Evolutionary conservation across 1,140 invertebrate species (phyloP).

Genomic region (Reticulitermes speratus): DNA sequence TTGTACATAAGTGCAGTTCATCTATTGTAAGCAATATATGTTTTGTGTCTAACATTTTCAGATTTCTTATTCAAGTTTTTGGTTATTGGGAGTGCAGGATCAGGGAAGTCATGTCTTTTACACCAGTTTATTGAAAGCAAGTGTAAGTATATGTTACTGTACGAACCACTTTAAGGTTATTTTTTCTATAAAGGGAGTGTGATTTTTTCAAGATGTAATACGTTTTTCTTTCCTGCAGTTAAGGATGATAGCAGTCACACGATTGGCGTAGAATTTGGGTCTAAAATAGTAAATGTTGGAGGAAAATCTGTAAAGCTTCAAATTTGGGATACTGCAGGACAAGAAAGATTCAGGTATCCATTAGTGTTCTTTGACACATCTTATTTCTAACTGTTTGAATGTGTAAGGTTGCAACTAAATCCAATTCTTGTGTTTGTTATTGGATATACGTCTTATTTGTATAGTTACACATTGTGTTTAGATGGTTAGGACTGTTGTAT

Average conservation of each 20-base stretch:
- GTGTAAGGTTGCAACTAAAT: too few species aligned
- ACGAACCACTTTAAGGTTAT: neutral
- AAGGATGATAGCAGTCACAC: constrained; percentile 81
- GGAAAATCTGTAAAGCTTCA: constrained; percentile 82
- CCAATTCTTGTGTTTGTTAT: too few species aligned
- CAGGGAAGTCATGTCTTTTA: constrained; percentile 85
- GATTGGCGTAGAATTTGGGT: constrained; percentile 83
- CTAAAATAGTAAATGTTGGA: constrained; percentile 79
- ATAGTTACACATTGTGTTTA: neutral
- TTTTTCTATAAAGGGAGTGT: neutral
- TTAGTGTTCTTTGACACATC: neutral
- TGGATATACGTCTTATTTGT: too few species aligned
- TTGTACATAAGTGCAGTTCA: neutral
- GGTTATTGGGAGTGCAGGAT: constrained; percentile 79
- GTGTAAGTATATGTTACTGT: constrained; percentile 60
- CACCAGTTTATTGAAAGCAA: constrained; percentile 91
- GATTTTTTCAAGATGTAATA: neutral
- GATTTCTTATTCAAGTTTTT: constrained; percentile 85
- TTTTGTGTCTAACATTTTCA: constrained; percentile 46
- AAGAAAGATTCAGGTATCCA: constrained; percentile 59
- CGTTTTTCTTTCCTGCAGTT: constrained; percentile 50
- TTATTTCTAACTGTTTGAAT: too few species aligned
- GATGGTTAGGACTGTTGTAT: neutral
- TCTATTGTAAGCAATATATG: neutral
- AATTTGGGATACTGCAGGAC: constrained; percentile 81